Evolutionary conservation across 2,113 vertebrate species (phyloP), one percentile per base, ranked within the genome.

Genomic region (Picathartes gymnocephalus): DNA sequence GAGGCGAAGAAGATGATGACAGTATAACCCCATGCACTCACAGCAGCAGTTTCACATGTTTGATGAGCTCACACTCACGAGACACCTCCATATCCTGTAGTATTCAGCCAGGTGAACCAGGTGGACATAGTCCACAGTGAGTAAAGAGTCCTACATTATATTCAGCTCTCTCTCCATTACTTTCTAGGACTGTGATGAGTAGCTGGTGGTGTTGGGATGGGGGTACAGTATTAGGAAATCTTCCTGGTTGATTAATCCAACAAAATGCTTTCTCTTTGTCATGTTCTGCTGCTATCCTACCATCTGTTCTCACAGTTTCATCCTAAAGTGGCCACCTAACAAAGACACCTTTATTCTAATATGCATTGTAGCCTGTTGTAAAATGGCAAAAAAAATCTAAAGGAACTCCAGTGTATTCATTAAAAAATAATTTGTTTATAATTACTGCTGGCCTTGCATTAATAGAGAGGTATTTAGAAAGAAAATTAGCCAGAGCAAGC

Each of bases 21-120:
- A 92, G 51, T 92, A 22, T 70, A 89, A 92, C 7, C 60, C 71
- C 61, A 68, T 68, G 80, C 83, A 78, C 80, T 96, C 56, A 92
- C 80, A 95, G 93, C 89, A 93, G 80, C 93, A 91, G 89, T 94
- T 58, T 89, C 81, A 86, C 87, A 28, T 7, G 33, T 62, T 70
- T 95, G 88, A 73, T 93, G 92, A 94, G 88, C 77, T 93, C 72
- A 84, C 31, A 53, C 66, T 91, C 85, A 93, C 30, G 10, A 83
- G 76, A 56, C 64, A 92, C 62, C 92, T 87, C 66, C 81, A 69
- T 57, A 23, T 58, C 76, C 72, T 70, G 62, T 90, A 95, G 84
- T 80, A 5, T 45, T 80, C 66, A 92, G 85, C 82, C 90, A 93
- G 92, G 84, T 91, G 83, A 79, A 88, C 45, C 78, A 92, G 74